phyloP scores from a whole-genome alignment of 2,113 vertebrate species.

The Spea multiplicata region DNA sequence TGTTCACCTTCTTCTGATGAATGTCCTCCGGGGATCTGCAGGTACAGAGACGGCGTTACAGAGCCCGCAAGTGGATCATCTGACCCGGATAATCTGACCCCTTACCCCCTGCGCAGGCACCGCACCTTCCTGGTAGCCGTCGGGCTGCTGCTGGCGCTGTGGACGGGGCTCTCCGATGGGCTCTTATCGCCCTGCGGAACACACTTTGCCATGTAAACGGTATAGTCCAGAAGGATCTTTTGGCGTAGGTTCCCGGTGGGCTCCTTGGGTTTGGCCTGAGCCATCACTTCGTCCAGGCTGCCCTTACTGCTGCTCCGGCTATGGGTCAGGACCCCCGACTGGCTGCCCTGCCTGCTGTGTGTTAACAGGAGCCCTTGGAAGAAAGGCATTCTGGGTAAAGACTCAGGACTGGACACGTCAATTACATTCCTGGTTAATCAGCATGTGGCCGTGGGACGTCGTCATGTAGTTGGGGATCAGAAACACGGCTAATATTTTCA shows the following conservation, averaged over 20 bases:
- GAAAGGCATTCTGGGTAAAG: constrained; percentile 2
- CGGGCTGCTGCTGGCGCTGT: constrained; percentile 88
- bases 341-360: constrained; percentile 69
- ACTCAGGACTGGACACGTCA: too few species aligned
- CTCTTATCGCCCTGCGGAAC: constrained; percentile 73
- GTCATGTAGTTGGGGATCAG: too few species aligned
- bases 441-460: too few species aligned
- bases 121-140: constrained; percentile 84
- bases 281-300: constrained; percentile 78
- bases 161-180: constrained; percentile 72
- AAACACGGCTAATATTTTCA: too few species aligned
- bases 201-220: constrained; percentile 90
- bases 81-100: too few species aligned
- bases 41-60: not conserved
- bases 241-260: constrained; percentile 67
- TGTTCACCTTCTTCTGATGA: constrained; percentile 69
- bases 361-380: constrained; percentile 72
- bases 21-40: constrained; percentile 68
- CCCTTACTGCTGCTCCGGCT: constrained; percentile 90
- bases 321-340: constrained; percentile 72
- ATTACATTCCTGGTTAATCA: too few species aligned
- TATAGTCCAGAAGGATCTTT: constrained; percentile 90
- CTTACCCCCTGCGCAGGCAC: not conserved
- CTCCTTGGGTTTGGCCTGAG: constrained; percentile 78
- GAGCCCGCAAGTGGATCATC: not conserved